A percentile compares a stretch with the other conserved stretches of the same genome.
Conservation (phyloP, 2,888 invertebrate genomes). For the Drosophila eohydei region DNA sequence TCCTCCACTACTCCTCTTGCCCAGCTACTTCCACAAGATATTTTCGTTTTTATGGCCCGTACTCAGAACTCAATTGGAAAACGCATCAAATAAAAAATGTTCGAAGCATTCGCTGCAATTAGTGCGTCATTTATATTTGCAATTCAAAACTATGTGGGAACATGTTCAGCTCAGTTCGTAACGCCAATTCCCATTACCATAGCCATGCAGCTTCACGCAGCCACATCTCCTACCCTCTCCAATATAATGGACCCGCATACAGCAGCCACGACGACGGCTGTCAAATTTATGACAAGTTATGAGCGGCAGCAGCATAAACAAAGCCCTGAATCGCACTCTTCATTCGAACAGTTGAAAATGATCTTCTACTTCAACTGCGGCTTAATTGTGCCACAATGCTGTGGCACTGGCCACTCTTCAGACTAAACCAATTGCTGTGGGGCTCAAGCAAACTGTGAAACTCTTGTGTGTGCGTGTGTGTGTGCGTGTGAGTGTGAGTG, state of each 20-base stretch:
- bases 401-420: background rate
- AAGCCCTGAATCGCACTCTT: slow-evolving; percentile 54
- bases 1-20: background rate
- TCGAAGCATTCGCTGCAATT: slow-evolving; percentile 63
- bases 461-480: slow-evolving; percentile 25
- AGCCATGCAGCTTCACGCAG: slow-evolving; percentile 1
- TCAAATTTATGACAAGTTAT: slow-evolving; percentile 81
- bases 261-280: slow-evolving; percentile 49
- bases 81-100: slow-evolving; percentile 49
- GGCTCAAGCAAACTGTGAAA: background rate
- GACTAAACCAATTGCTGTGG: background rate
- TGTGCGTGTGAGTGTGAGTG: slow-evolving; percentile 48
- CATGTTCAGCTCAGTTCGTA: slow-evolving; percentile 6
- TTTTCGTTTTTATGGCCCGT: slow-evolving; percentile 58
- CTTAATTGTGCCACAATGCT: slow-evolving; percentile 50
- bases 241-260: slow-evolving; percentile 67
- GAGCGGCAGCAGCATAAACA: slow-evolving; percentile 71
- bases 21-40: background rate
- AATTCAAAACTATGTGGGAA: slow-evolving; percentile 76
- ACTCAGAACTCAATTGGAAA: slow-evolving; percentile 56
- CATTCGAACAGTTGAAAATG: slow-evolving; percentile 50
- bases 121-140: slow-evolving; percentile 79
- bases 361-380: slow-evolving; percentile 34
- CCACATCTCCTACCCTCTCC: background rate
- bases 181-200: slow-evolving; percentile 6